Percentiles rank a stretch among this genome's conserved stretches.
phyloP scores from a whole-genome alignment of 1,140 invertebrate species.

The Tetragnatha versicolor region DNA sequence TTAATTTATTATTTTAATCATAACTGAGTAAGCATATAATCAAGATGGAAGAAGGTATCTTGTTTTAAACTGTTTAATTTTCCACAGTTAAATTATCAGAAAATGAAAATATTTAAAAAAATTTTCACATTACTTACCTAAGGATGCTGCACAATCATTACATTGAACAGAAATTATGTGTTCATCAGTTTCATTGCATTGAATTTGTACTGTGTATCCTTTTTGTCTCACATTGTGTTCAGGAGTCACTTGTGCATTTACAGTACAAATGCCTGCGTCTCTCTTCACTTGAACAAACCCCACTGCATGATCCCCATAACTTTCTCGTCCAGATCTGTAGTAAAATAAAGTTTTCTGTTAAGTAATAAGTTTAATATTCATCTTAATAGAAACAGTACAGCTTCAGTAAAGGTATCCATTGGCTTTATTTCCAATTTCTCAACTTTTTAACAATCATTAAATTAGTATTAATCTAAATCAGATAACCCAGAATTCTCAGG shows the following conservation, averaged over 20 bases:
- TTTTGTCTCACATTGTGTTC: slow-evolving; percentile 1
- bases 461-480: background rate
- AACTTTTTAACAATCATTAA: background rate
- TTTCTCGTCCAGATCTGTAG: slow-evolving; percentile 9
- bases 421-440: background rate
- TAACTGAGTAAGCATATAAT: too few species aligned
- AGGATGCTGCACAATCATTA: slow-evolving; percentile 23
- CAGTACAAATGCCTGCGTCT: background rate
- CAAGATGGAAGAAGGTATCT: too few species aligned
- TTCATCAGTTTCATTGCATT: background rate
- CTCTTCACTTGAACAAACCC: background rate
- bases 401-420: background rate
- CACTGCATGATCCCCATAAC: slow-evolving; percentile 7
- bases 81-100: too few species aligned
- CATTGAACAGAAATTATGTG: background rate
- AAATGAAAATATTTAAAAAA: too few species aligned
- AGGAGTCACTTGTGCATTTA: slow-evolving; percentile 5
- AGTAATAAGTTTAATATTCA: background rate
- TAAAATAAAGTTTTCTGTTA: background rate
- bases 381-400: background rate
- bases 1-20: too few species aligned
- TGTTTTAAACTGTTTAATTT: too few species aligned
- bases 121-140: background rate
- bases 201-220: background rate
- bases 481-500: background rate